Conservation (phyloP, 2,888 invertebrate species). For the Lampropteryx suffumata region DNA sequence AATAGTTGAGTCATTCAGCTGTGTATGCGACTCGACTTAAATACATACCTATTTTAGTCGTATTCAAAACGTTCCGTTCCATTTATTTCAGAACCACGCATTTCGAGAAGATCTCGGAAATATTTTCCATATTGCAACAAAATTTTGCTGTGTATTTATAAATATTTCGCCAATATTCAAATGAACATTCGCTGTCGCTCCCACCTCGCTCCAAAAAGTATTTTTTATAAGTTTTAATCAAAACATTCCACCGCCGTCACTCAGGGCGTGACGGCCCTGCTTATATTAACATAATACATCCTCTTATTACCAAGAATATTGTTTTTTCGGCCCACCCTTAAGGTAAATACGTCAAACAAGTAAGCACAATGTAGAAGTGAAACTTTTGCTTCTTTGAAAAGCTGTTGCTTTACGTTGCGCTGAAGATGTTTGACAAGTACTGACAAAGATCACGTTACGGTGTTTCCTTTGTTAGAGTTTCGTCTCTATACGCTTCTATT, state of each 20-base stretch:
- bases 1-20: too few species aligned
- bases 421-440: too few species aligned
- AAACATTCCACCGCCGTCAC: constrained; percentile 54
- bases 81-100: neutral
- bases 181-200: constrained; percentile 16
- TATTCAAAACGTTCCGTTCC: neutral
- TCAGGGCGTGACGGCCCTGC: constrained; percentile 39
- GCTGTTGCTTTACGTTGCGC: too few species aligned
- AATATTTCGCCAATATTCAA: constrained; percentile 24
- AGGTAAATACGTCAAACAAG: constrained; percentile 21
- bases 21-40: too few species aligned
- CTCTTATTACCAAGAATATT: constrained; percentile 47
- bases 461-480: neutral
- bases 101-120: neutral
- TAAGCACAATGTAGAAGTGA: constrained; percentile 2
- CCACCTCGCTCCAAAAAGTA: constrained; percentile 41
- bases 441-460: too few species aligned
- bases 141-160: constrained; percentile 11
- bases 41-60: too few species aligned
- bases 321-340: constrained; percentile 39
- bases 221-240: constrained; percentile 63
- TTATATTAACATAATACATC: constrained; percentile 54
- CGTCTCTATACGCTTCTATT: neutral
- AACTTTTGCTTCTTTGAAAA: too few species aligned
- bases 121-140: constrained; percentile 14